phyloP scores from a whole-genome alignment of 1,140 invertebrate species.

The Centruroides vittatus region DNA sequence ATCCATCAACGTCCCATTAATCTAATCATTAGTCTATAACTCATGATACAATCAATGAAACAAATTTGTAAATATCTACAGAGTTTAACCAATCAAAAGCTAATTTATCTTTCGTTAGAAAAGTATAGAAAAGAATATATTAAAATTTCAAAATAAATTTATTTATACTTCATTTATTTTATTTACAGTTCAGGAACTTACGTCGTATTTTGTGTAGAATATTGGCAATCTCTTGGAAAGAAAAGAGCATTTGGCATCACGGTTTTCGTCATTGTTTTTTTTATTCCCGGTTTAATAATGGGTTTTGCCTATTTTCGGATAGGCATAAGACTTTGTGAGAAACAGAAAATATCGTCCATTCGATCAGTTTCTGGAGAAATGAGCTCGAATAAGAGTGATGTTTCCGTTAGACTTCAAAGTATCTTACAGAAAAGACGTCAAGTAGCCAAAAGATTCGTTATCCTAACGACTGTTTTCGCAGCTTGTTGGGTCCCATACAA shows the following conservation, averaged over 20 bases:
- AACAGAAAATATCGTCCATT: no score
- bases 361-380: not conserved
- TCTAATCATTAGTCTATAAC: no score
- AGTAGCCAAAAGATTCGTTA: constrained; percentile 54
- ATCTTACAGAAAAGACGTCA: constrained; percentile 50
- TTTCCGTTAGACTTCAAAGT: constrained; percentile 6
- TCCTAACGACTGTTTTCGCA: constrained; percentile 56
- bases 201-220: constrained; percentile 43
- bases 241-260: constrained; percentile 43
- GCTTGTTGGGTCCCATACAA: constrained; percentile 66
- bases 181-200: constrained; percentile 20
- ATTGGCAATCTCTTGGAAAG: constrained; percentile 27
- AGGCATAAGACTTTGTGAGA: constrained; percentile 46
- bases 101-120: no score
- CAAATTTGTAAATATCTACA: not conserved
- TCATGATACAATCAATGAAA: not conserved
- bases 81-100: no score
- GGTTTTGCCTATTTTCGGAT: constrained; percentile 50
- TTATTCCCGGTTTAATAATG: constrained; percentile 53
- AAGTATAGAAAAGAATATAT: no score
- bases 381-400: not conserved
- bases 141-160: no score
- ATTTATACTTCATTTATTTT: not conserved
- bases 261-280: constrained; percentile 54
- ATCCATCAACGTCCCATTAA: no score